Evolutionary conservation across 2,888 invertebrate genomes (phyloP), one percentile per base, ranked within the genome.

Genomic region (Lithosia quadra): DNA sequence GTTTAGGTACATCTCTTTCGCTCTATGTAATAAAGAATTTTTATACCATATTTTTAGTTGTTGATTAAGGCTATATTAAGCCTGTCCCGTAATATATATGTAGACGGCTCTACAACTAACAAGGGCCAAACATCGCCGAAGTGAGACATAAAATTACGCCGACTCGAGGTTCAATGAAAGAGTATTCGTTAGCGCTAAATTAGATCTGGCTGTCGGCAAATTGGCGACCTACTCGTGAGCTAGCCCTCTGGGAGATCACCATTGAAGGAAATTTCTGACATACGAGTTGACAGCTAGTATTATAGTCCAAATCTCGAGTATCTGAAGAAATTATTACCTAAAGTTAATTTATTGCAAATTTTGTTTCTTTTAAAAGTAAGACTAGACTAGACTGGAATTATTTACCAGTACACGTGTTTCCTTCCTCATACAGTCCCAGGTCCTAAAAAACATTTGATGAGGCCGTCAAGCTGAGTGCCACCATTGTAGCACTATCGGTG

Each of bases 171-270:
- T 49, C 49, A 49, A 49, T 49, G 18, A 49, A n/a, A 49, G 49
- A 49, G 49, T 49, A 49, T 49, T 49, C 49, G 49, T 49, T 49
- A 49, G 36, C 18, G 36, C 60, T 43, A 58, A 63, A 63, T 61
- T 68, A 72, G 71, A 72, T 72, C 68, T 68, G 55, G n/a, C 56
- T 59, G 66, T 67, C 73, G 78, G 78, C 79, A 66, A 79, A 76
- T 62, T 11, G 49, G n/a, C 9, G n/a, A 8, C n/a, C 49, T 49
- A 1, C n/a, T 49, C 1, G 49, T 49, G 49, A 49, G n/a, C 18
- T 9, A n/a, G 9, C 9, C 49, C n/a, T 49, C n/a, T n/a, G 18
- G n/a, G n/a, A 49, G 18, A 49, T 49, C 18, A n/a, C n/a, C 18
- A n/a, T 2, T 49, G n/a, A n/a, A 49, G n/a, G n/a, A 49, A 49